Evolutionary conservation across 2,888 invertebrate genomes (phyloP), one percentile per base, ranked within the genome.

Genomic region (Galerucella nymphaeae): DNA sequence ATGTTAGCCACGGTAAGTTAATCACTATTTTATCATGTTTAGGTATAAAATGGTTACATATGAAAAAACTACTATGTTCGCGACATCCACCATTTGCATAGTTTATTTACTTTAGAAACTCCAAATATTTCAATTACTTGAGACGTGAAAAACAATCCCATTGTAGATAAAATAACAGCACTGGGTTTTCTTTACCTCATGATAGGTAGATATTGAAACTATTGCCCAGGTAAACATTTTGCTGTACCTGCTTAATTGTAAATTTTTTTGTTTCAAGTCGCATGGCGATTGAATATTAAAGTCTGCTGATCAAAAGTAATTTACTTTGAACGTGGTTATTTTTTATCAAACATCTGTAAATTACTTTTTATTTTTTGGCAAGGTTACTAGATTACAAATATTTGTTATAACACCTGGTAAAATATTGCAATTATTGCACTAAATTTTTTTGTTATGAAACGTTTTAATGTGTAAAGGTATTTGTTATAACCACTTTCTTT

Each of bases 121-220:
- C 20, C 23, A 70, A 63, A 20, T 42, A 20, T 62, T 62, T 61
- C 55, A 68, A 62, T 70, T 70, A 63, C 45, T 57, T 16, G 57
- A 45, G 42, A 63, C 63, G 63, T 69, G 62, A 69, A 62, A 65
- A 58, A 30, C 69, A 63, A 63, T 57, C 55, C 42, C 45, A 70
- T 57, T 70, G 42, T 50, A 70, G 16, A 30, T 30, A 48, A 30
- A 67, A 67, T 67, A 59, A 23, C 6, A 30, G 48, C 45, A 53
- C 50, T 50, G 23, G 55, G 23, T 30, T 23, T 66, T 59, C 42
- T 14, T 13, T 30, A 48, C 18, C 13, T 53, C 2, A 10, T 58
- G 11, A 9, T 14, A 55, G 6, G 11, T 20, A 42, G 16, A 18
- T 30, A 58, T 9, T 42, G 18, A 61, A 14, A 30, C 50, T 61